Evolutionary conservation across 2,888 invertebrate species (phyloP), one percentile per base, ranked within the genome.

Genomic region (Subacronicta megacephala): DNA sequence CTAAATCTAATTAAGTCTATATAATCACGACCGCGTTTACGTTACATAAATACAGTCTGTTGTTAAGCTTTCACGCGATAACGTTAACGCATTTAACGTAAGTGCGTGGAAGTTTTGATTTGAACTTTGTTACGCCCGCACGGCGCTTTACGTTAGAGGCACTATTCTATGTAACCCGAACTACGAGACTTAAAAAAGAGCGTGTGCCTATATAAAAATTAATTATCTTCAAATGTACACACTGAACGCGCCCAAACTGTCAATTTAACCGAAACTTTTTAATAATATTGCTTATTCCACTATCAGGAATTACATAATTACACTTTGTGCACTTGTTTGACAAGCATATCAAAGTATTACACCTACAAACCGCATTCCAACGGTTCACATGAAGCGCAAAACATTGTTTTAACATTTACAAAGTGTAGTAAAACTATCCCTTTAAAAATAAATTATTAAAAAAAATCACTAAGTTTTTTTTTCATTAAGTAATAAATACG

Each of bases 361-460:
- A 77, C 74, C 82, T 81, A 77, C 74, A 67, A 71, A 59, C 77
- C 72, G 62, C 71, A 67, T 53, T 63, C 69, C 0, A 40, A 65
- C 75, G 75, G 72, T 37, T 57, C 55, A 78, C 72, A 68, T 51
- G 57, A 74, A 77, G 69, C 75, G 69, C 69, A 60, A 75, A 64
- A 72, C 53, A 62, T 62, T 59, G 51, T 61, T 53, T 31, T 62
- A 74, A 76, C 74, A 78, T 71, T 73, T 75, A 79, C 71, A 72
- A 66, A 63, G 55, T 76, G 82, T 78, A 80, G 68, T 78, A 77
- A 80, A 85, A 85, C 85, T 86, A 90, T 81, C 79, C 85, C 83
- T 85, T 88, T 89, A 90, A 83, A 88, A 93, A 93, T 90, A 93
- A 93, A 90, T 93, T 92, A 93, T 81, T 79, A 82, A 89, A 87